Conservation (phyloP, 2,888 invertebrate species). For the Luperina nickerlii region DNA sequence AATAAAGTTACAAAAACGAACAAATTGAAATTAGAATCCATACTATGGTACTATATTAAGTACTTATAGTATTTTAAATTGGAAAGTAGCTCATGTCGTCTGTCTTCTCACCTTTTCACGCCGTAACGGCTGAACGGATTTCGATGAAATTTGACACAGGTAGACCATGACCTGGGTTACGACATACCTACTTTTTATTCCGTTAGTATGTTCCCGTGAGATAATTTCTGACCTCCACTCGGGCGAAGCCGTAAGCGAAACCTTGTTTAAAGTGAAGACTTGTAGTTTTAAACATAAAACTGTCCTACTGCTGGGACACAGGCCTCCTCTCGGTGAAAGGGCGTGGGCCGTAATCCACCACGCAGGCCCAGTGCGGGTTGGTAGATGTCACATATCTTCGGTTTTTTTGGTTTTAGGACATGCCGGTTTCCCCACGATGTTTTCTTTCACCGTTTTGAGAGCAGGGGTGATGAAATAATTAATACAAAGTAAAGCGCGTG, state of each 20-base stretch:
- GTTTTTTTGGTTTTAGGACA: too few relatives aligned
- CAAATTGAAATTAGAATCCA: background rate
- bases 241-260: background rate
- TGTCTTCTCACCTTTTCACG: background rate
- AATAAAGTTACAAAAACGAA: background rate
- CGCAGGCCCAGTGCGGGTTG: too few relatives aligned
- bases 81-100: background rate
- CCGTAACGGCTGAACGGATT: background rate
- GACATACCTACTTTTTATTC: background rate
- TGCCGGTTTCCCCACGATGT: background rate
- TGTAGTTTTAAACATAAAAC: background rate
- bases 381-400: too few relatives aligned
- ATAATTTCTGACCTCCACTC: background rate
- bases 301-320: background rate
- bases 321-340: too few relatives aligned
- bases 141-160: background rate
- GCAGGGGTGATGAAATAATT: background rate
- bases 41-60: background rate
- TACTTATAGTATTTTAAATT: background rate
- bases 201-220: background rate
- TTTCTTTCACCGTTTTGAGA: background rate
- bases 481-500: background rate
- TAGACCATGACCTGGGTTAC: background rate
- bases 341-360: too few relatives aligned
- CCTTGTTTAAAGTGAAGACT: background rate